phyloP scores from a whole-genome alignment of 2,888 invertebrate species.

The Liopterus haemorrhoidalis region DNA sequence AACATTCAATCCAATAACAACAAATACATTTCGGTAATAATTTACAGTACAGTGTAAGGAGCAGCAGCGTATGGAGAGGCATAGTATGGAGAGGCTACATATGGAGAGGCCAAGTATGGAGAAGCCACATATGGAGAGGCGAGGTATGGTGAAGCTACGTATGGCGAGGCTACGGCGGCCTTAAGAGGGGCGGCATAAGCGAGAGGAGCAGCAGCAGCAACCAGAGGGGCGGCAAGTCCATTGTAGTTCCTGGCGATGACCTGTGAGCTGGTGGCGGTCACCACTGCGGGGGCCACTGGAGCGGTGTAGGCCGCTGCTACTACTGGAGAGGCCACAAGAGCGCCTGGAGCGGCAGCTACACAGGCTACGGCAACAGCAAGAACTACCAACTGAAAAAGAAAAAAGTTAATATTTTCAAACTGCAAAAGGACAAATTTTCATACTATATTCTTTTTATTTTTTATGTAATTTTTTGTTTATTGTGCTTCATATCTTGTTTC shows the following conservation, averaged over 20 bases:
- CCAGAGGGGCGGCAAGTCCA: slow-evolving; percentile 47
- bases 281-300: slow-evolving; percentile 42
- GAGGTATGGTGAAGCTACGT: too few relatives aligned
- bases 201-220: slow-evolving; percentile 34
- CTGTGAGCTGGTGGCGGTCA: slow-evolving; percentile 62
- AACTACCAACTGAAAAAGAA: too few relatives aligned
- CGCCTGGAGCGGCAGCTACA: slow-evolving; percentile 40
- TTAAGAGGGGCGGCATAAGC: slow-evolving; percentile 20
- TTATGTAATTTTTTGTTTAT: too few relatives aligned
- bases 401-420: too few relatives aligned
- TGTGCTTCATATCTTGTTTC: too few relatives aligned
- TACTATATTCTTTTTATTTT: too few relatives aligned
- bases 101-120: slow-evolving; percentile 26
- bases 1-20: too few relatives aligned
- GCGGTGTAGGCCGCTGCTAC: slow-evolving; percentile 36
- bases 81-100: slow-evolving; percentile 49
- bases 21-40: too few relatives aligned
- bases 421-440: too few relatives aligned
- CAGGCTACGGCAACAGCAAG: slow-evolving; percentile 29
- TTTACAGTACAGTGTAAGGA: slow-evolving; percentile 9
- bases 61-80: slow-evolving; percentile 28
- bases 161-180: too few relatives aligned
- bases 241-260: slow-evolving; percentile 59
- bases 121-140: slow-evolving; percentile 19
- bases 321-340: too few relatives aligned